A percentile compares a stretch with the other conserved stretches of the same genome.
Conservation (phyloP, 2,797 vertebrate species). For the Natrix natrix region DNA sequence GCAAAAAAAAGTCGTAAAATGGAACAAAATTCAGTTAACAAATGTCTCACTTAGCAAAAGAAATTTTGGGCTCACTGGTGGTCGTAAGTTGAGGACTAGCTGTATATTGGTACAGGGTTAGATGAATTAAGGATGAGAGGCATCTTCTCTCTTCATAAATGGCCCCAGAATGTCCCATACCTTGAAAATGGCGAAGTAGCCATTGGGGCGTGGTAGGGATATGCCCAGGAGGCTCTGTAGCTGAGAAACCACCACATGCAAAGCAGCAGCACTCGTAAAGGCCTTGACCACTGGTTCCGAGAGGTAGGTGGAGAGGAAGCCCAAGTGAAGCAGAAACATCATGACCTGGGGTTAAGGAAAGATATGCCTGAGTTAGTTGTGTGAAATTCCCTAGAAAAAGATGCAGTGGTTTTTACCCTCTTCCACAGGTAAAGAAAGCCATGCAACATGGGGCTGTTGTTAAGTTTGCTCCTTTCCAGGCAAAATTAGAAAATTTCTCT, state of each 20-base stretch:
- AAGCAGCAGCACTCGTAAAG: conserved; percentile 88
- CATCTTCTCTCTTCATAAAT: not conserved
- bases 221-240: conserved; percentile 89
- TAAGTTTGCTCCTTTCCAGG: not conserved
- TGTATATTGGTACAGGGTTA: not conserved
- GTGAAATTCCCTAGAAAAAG: not conserved
- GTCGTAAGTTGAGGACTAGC: too few species aligned
- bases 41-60: too few species aligned
- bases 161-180: not conserved
- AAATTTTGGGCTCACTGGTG: too few species aligned
- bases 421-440: not conserved
- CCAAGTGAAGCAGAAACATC: conserved; percentile 89
- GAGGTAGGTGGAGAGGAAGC: conserved; percentile 89
- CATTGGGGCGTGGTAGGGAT: conserved; percentile 81
- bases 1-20: too few species aligned
- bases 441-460: not conserved
- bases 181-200: conserved; percentile 88
- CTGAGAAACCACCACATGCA: conserved; percentile 89
- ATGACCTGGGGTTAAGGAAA: conserved; percentile 72
- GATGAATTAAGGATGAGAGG: not conserved
- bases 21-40: too few species aligned
- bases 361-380: not conserved
- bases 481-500: not conserved
- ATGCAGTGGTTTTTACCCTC: not conserved
- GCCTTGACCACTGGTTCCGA: conserved; percentile 92